Conservation (phyloP, 2,113 vertebrate species). For the Semnornis frantzii region DNA sequence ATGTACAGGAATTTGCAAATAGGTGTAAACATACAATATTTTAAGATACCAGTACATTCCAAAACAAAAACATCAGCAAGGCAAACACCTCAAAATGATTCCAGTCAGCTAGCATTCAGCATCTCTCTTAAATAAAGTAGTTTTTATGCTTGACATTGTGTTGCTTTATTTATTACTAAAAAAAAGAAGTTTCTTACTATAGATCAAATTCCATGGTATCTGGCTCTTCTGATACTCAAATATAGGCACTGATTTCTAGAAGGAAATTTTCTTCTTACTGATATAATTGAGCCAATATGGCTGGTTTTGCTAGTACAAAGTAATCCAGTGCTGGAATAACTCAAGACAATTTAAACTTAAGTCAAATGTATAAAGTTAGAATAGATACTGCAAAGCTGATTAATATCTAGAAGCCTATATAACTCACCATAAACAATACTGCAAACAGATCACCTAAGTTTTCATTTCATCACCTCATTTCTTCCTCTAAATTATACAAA, state of each 20-base stretch:
- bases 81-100: conserved; percentile 59
- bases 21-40: conserved; percentile 78
- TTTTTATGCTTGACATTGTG: conserved; percentile 1
- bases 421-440: conserved; percentile 38
- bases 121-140: conserved; percentile 60
- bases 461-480: neutral
- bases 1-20: conserved; percentile 78
- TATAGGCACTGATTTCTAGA: conserved; percentile 77
- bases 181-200: neutral
- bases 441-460: conserved; percentile 40
- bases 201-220: conserved; percentile 31
- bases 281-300: conserved; percentile 76
- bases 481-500: conserved; percentile 56
- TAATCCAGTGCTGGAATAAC: conserved; percentile 60
- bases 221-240: conserved; percentile 52
- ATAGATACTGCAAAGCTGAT: conserved; percentile 41
- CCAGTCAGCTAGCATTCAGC: conserved; percentile 58
- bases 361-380: conserved; percentile 33
- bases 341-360: conserved; percentile 44
- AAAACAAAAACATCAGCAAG: conserved; percentile 70
- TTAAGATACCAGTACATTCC: conserved; percentile 71
- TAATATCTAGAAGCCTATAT: conserved; percentile 53
- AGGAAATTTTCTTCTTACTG: conserved; percentile 70
- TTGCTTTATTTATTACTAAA: conserved; percentile 38
- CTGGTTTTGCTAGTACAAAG: conserved; percentile 66